phyloP scores from a whole-genome alignment of 2,797 vertebrate genomes.

The Poecilia picta region DNA sequence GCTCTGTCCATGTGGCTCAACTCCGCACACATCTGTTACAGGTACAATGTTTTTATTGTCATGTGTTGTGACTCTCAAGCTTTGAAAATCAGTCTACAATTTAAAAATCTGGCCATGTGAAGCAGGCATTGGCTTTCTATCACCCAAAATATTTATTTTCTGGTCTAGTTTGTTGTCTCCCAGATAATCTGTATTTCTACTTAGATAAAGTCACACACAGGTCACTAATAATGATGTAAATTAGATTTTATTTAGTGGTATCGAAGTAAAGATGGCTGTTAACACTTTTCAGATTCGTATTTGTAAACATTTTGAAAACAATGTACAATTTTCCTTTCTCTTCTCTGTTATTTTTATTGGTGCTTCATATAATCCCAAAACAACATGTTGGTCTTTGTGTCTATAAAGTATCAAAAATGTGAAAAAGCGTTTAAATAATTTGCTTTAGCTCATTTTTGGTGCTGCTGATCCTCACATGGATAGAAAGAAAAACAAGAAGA shows the following conservation, averaged over 20 bases:
- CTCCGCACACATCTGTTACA: no score
- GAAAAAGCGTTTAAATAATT: neutral
- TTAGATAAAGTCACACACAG: neutral
- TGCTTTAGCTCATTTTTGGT: neutral
- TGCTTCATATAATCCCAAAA: neutral
- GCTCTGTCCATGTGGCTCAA: no score
- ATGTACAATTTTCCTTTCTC: neutral
- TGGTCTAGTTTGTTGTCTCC: neutral
- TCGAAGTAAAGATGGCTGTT: neutral
- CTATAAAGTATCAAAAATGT: neutral
- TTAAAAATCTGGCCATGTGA: no score
- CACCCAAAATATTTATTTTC: neutral
- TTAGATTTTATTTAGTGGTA: neutral
- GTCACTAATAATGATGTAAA: neutral
- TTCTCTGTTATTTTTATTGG: neutral
- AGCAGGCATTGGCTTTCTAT: neutral
- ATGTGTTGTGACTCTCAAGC: no score
- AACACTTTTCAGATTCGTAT: neutral
- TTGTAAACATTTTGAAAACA: neutral
- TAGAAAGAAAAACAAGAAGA: slow-evolving; percentile 2
- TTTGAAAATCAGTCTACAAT: no score
- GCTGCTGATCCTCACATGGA: slow-evolving; percentile 18
- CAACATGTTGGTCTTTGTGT: neutral
- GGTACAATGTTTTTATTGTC: no score
- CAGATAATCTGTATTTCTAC: neutral